Evolutionary conservation across 2,797 vertebrate species (phyloP).

Genomic region (Fistularia tabacaria): DNA sequence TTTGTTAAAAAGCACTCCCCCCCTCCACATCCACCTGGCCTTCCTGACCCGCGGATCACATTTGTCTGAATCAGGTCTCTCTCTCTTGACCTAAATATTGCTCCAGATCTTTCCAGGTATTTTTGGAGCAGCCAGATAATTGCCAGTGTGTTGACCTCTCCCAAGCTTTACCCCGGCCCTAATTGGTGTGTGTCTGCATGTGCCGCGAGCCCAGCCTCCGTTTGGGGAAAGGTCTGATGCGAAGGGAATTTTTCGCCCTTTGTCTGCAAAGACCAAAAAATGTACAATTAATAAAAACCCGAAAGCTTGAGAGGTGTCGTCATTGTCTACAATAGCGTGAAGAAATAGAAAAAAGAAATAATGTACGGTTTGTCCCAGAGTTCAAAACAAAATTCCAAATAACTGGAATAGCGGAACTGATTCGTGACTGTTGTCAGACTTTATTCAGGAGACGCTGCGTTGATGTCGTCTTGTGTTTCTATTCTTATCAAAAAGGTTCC

Average conservation of each 20-base stretch:
- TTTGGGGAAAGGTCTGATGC: conserved; percentile 20
- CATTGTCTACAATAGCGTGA: too few relatives aligned
- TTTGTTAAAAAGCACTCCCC: conserved; percentile 17
- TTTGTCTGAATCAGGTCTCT: conserved; percentile 12
- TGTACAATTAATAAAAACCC: too few relatives aligned
- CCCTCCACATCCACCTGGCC: conserved; percentile 16
- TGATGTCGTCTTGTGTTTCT: too few relatives aligned
- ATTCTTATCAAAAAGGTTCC: too few relatives aligned
- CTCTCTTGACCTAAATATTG: conserved; percentile 26
- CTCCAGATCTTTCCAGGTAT: conserved; percentile 26
- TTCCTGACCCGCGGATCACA: conserved; percentile 29
- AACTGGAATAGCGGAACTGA: too few relatives aligned
- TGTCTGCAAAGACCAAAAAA: conserved; percentile 3
- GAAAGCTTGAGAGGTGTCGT: too few relatives aligned
- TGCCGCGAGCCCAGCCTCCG: conserved; percentile 23
- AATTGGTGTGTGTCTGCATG: conserved; percentile 43
- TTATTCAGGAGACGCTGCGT: too few relatives aligned
- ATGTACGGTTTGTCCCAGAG: too few relatives aligned
- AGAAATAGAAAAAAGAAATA: too few relatives aligned
- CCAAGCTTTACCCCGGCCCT: conserved; percentile 4
- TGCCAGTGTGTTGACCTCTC: conserved; percentile 33
- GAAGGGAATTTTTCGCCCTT: not conserved
- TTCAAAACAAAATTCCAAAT: too few relatives aligned
- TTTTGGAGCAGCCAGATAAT: conserved; percentile 28
- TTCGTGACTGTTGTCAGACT: too few relatives aligned